These are phyloP conservation scores for Heterochromis multidens DNA, from an alignment of 2,113 vertebrate genomes.

Conservation along the genomic window DNA sequence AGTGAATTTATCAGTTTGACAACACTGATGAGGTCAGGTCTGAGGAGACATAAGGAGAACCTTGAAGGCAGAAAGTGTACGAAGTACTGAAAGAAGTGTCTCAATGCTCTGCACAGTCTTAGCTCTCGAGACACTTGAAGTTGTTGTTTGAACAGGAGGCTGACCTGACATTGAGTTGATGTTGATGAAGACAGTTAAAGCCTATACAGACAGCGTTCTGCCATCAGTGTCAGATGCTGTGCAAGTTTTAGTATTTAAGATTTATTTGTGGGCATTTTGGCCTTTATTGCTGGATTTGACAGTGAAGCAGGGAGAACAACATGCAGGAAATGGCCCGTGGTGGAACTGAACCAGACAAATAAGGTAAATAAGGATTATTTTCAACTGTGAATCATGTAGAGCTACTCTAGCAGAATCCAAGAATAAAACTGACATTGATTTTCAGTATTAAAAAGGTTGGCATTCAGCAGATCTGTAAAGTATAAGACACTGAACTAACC, in stretches of 20 bases:
- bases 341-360: too few relatives aligned
- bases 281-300: neutral
- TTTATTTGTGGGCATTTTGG: neutral
- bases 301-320: neutral
- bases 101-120: too few relatives aligned
- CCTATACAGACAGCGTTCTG: neutral
- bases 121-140: too few relatives aligned
- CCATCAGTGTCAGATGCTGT: neutral
- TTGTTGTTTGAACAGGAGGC: neutral
- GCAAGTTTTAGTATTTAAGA: neutral
- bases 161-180: accelerated
- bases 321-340: accelerated
- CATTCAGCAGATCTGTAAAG: neutral
- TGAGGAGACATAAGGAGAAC: neutral
- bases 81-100: too few relatives aligned
- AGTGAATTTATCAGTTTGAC: neutral
- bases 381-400: neutral
- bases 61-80: too few relatives aligned
- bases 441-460: too few relatives aligned
- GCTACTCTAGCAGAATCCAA: neutral
- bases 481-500: constrained; percentile 74
- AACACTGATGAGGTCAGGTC: neutral
- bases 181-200: neutral
- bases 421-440: neutral
- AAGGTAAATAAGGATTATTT: neutral